phyloP scores from a whole-genome alignment of 2,888 invertebrate species.

The Dioctria rufipes region DNA sequence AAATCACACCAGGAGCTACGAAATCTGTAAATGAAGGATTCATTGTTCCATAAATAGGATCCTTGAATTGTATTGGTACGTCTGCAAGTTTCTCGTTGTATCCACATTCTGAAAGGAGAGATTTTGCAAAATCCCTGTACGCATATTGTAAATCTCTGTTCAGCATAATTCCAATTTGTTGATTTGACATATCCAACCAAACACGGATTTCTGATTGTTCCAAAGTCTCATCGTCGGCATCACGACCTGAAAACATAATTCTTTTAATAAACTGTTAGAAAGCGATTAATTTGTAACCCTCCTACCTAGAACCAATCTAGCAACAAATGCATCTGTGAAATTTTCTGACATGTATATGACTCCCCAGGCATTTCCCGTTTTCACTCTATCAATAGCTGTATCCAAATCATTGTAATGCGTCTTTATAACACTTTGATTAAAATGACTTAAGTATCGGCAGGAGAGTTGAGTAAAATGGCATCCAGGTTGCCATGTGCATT shows the following conservation, averaged over 20 bases:
- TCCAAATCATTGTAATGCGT: slow-evolving; percentile 78
- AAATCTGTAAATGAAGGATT: slow-evolving; percentile 96
- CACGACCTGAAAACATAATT: slow-evolving; percentile 73
- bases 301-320: slow-evolving; percentile 82
- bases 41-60: slow-evolving; percentile 90
- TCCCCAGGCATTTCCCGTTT: slow-evolving; percentile 88
- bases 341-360: slow-evolving; percentile 90
- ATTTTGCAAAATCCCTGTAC: slow-evolving; percentile 87
- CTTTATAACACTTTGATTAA: slow-evolving; percentile 83
- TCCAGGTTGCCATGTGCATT: slow-evolving; percentile 71
- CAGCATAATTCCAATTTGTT: slow-evolving; percentile 92
- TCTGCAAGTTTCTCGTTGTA: slow-evolving; percentile 90
- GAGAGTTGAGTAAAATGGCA: slow-evolving; percentile 83
- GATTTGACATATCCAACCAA: slow-evolving; percentile 95
- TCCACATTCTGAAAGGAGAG: slow-evolving; percentile 80
- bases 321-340: slow-evolving; percentile 89
- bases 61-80: slow-evolving; percentile 89
- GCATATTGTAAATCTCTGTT: slow-evolving; percentile 89
- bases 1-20: slow-evolving; percentile 95
- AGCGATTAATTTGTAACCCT: neutral
- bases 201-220: slow-evolving; percentile 90
- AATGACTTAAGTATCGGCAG: slow-evolving; percentile 84
- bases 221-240: slow-evolving; percentile 88
- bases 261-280: neutral
- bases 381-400: slow-evolving; percentile 81